Evolutionary conservation across 2,888 invertebrate species (phyloP).

Genomic region (Adela reaumurella): DNA sequence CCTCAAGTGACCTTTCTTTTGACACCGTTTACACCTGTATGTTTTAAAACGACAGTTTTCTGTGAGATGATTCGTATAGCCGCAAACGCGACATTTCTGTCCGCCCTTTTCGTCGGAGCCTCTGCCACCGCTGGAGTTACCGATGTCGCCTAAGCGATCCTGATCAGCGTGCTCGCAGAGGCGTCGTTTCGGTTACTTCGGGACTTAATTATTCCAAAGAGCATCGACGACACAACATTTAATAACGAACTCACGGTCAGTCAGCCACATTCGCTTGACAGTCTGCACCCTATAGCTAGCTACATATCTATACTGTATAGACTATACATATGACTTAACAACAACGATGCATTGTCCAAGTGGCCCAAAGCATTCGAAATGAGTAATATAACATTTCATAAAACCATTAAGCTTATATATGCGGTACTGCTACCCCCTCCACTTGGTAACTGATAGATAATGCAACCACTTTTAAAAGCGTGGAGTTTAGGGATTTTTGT

Average conservation of each 20-base stretch:
- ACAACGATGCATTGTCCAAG: slow-evolving; percentile 5
- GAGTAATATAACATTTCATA: slow-evolving; percentile 3
- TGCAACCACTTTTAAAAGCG: neutral
- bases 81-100: slow-evolving; percentile 7
- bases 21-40: slow-evolving; percentile 6
- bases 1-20: slow-evolving; percentile 7
- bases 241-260: no score
- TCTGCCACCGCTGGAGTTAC: neutral
- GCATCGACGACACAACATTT: no score
- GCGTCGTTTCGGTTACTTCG: no score
- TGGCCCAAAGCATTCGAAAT: slow-evolving; percentile 7
- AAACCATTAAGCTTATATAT: slow-evolving; percentile 2
- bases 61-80: slow-evolving; percentile 6
- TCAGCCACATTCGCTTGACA: no score
- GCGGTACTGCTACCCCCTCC: slow-evolving; percentile 1
- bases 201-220: no score
- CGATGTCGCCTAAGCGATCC: neutral
- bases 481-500: neutral
- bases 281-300: no score
- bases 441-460: neutral
- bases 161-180: no score
- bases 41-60: slow-evolving; percentile 4
- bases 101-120: neutral
- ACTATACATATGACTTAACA: no score
- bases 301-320: no score